Percentiles rank a stretch among this genome's conserved stretches.
Evolutionary conservation across 2,113 vertebrate genomes (phyloP).

Genomic region (Rafetus swinhoei): DNA sequence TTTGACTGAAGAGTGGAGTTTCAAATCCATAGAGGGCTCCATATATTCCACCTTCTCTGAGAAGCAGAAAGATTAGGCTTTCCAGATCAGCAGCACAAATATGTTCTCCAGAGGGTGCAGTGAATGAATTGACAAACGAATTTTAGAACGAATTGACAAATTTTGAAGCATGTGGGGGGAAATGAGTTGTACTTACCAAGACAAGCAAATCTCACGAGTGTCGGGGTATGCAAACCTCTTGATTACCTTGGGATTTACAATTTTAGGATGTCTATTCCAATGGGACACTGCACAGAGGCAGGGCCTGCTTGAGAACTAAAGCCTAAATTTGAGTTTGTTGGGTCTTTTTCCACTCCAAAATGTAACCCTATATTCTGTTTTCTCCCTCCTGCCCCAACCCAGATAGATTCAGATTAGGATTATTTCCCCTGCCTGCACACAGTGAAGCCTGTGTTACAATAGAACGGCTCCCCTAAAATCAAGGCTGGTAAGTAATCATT

Average conservation of each 20-base stretch:
- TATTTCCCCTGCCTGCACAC: background rate
- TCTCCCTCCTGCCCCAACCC: background rate
- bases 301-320: background rate
- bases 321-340: accelerated
- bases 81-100: accelerated
- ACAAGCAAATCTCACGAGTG: accelerated
- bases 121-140: accelerated
- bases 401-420: background rate
- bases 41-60: background rate
- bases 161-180: background rate
- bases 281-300: background rate
- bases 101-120: accelerated
- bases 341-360: background rate
- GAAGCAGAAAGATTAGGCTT: background rate
- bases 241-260: background rate
- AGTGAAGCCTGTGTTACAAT: background rate
- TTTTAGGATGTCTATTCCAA: accelerated
- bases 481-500: background rate
- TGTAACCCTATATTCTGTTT: background rate
- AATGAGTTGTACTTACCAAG: background rate
- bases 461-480: background rate
- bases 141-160: background rate
- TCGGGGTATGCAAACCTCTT: background rate
- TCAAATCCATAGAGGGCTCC: background rate
- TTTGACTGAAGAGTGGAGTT: constrained; percentile 38